Percentiles rank a stretch among this genome's conserved stretches.
These are phyloP conservation scores for Morpho helenor DNA, from an alignment of 2,888 invertebrate species.

Conservation along the genomic window DNA sequence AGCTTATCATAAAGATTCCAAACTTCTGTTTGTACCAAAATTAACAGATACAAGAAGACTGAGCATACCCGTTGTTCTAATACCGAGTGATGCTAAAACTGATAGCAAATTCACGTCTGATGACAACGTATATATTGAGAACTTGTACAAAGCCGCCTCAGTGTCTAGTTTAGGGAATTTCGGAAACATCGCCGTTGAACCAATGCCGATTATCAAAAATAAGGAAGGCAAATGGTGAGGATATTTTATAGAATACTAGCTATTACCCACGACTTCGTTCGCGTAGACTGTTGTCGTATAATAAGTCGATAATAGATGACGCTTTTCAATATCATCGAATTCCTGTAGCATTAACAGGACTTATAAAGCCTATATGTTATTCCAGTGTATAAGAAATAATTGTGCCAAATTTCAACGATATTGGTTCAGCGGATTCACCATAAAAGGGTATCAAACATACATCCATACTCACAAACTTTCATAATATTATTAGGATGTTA, in stretches of 20 bases:
- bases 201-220: conserved; percentile 71
- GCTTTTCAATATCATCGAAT: no score
- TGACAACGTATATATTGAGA: conserved; percentile 65
- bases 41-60: conserved; percentile 55
- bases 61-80: conserved; percentile 67
- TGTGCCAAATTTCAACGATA: no score
- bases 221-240: conserved; percentile 73
- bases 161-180: conserved; percentile 70
- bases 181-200: conserved; percentile 61
- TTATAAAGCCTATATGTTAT: no score
- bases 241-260: neutral
- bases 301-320: no score
- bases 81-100: conserved; percentile 47
- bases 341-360: no score
- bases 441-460: no score
- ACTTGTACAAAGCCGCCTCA: conserved; percentile 68
- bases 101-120: conserved; percentile 65
- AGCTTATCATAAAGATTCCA: conserved; percentile 44
- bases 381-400: no score
- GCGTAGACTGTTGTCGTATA: no score
- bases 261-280: no score
- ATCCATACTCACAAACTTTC: no score
- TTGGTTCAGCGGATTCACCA: no score
- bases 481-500: no score
- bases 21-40: conserved; percentile 59